phyloP scores from a whole-genome alignment of 1,140 invertebrate species.

The Pararge aegeria region DNA sequence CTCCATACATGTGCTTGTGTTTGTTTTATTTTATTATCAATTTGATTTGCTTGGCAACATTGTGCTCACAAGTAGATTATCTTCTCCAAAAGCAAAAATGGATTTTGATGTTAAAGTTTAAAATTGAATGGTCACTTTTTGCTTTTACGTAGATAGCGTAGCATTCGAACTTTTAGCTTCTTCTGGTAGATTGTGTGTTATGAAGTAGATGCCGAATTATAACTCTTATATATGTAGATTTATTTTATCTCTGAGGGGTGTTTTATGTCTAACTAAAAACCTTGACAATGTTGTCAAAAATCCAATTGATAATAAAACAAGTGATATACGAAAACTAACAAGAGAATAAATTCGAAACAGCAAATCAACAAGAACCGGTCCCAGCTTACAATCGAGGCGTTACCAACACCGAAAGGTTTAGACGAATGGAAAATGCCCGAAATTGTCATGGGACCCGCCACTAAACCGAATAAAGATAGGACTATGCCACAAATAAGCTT shows the following conservation, averaged over 20 bases:
- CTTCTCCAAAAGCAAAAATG: constrained; percentile 57
- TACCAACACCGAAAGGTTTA: constrained; percentile 49
- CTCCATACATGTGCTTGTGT: constrained; percentile 69
- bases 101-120: constrained; percentile 30
- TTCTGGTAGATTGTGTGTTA: constrained; percentile 64
- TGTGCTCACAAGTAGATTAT: constrained; percentile 68
- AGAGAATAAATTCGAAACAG: constrained; percentile 59
- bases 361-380: constrained; percentile 76
- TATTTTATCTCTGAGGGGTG: constrained; percentile 24
- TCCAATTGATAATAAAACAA: constrained; percentile 73
- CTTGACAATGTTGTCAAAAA: constrained; percentile 75
- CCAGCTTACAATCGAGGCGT: constrained; percentile 69
- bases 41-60: constrained; percentile 78
- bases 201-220: constrained; percentile 37
- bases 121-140: constrained; percentile 48
- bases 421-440: constrained; percentile 71
- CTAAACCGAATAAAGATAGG: constrained; percentile 51
- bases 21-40: constrained; percentile 77
- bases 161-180: constrained; percentile 55
- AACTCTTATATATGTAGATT: constrained; percentile 39
- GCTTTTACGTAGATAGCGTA: constrained; percentile 63
- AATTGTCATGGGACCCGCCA: constrained; percentile 54
- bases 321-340: constrained; percentile 49
- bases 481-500: constrained; percentile 73
- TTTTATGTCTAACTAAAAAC: constrained; percentile 19